Base-by-base conservation (phyloP, 2,113 vertebrate genomes). In the Rhea americana region DNA sequence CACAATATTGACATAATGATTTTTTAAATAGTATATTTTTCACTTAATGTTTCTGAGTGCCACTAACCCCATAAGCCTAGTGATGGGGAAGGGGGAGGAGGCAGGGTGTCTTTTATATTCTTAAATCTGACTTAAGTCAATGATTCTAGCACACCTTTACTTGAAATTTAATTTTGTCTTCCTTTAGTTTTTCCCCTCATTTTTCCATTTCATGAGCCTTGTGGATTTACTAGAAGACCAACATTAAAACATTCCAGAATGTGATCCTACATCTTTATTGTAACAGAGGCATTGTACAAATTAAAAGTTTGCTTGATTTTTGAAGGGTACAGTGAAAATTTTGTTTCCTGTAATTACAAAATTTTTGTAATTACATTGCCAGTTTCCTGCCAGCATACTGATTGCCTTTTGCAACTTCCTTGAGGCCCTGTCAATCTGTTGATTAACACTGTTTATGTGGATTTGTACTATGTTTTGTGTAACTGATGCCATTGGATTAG, bases 351-450 rank as follows among this genome's bases (percentile, higher is more conserved):
- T 70, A 39, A n/a, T n/a, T n/a, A n/a, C n/a, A n/a, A n/a, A n/a
- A n/a, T n/a, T n/a, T n/a, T 62, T 83, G 68, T 88, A 94, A 95
- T 96, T 95, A 92, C 68, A 48, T 75, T 78, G 89, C 80, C 68
- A 90, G 53, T 88, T 91, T 56, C 91, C 90, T 87, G 79, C 82
- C 43, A 92, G 91, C 91, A n/a, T 39, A 35, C 94, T 93, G 94
- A 96, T 96, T 96, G 90, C 82, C 85, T 96, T 92, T 41, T 85
- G 72, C 75, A 80, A 85, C 72, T 91, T 95, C 85, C 85, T 93
- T 78, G 58, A 78, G 91, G 82, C 87, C 80, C 88, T 93, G 85
- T 90, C 94, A 93, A 88, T 88, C 80, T 51, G 94, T 91, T 95
- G 94, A 94, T 96, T 96, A 91, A 93, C 66, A 83, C 89, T 75